Conservation (phyloP, 35 echinoderm and acorn worm species). For the Chiridota heheva region DNA sequence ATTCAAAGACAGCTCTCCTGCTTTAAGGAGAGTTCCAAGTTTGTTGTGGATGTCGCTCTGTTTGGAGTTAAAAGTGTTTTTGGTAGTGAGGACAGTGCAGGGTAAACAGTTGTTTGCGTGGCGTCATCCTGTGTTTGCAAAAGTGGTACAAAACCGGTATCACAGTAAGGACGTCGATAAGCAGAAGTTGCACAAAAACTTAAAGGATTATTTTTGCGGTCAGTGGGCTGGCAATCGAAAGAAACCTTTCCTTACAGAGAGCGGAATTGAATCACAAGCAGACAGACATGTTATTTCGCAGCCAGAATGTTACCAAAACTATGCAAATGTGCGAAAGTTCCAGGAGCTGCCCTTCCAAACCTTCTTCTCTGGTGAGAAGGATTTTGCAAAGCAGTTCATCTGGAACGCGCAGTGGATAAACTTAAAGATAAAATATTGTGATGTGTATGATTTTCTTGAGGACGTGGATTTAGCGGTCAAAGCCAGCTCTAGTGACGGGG, state of each 20-base stretch:
- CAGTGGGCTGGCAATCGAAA: slow-evolving; percentile 81
- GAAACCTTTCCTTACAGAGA: slow-evolving; percentile 77
- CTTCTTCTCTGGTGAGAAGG: slow-evolving; percentile 73
- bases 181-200: slow-evolving; percentile 57
- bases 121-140: slow-evolving; percentile 54
- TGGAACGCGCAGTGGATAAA: slow-evolving; percentile 84
- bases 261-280: slow-evolving; percentile 78
- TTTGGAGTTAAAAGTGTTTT: slow-evolving; percentile 72
- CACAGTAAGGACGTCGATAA: slow-evolving; percentile 29
- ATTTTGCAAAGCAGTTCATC: slow-evolving; percentile 74
- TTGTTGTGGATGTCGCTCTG: slow-evolving; percentile 79
- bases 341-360: slow-evolving; percentile 86
- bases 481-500: slow-evolving; percentile 37
- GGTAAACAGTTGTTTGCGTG: slow-evolving; percentile 60
- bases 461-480: slow-evolving; percentile 62
- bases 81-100: slow-evolving; percentile 56
- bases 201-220: slow-evolving; percentile 77
- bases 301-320: slow-evolving; percentile 53
- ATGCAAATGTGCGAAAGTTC: slow-evolving; percentile 69
- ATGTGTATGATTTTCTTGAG: slow-evolving; percentile 72
- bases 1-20: slow-evolving; percentile 51
- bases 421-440: slow-evolving; percentile 62
- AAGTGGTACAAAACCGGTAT: slow-evolving; percentile 62
- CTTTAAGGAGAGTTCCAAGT: slow-evolving; percentile 62
- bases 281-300: slow-evolving; percentile 71